These are phyloP conservation scores for Allobates femoralis DNA, from an alignment of 2,797 vertebrate genomes.

Conservation along the genomic window DNA sequence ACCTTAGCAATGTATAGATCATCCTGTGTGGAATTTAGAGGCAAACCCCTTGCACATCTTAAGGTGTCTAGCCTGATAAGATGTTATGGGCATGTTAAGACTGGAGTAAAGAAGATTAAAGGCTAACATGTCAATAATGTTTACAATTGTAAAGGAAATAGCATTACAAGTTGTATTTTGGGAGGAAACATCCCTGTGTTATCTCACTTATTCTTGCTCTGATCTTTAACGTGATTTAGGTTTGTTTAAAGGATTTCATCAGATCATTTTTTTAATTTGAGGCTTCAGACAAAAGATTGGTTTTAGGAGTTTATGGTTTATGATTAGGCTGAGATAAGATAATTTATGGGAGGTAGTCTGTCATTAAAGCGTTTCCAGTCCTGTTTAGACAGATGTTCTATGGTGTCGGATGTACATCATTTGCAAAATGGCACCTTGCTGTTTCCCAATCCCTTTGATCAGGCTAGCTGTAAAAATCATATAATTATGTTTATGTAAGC, in stretches of 20 bases:
- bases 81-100: constrained; percentile 45
- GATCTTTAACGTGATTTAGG: constrained; percentile 17
- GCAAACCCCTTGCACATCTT: neutral
- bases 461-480: neutral
- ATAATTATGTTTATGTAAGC: constrained; percentile 26
- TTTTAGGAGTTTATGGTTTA: constrained; percentile 27
- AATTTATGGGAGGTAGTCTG: constrained; percentile 21
- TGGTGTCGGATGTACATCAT: neutral
- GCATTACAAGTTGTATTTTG: constrained; percentile 46
- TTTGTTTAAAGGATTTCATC: constrained; percentile 50
- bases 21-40: constrained; percentile 19
- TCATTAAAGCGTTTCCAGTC: constrained; percentile 45
- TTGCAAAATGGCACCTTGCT: constrained; percentile 45
- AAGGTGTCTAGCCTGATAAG: constrained; percentile 47
- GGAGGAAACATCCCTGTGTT: constrained; percentile 24
- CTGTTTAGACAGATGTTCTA: constrained; percentile 55
- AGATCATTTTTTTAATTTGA: constrained; percentile 44
- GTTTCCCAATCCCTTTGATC: constrained; percentile 51
- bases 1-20: constrained; percentile 1
- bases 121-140: constrained; percentile 45
- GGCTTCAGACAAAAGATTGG: constrained; percentile 40
- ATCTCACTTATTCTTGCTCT: neutral
- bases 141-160: constrained; percentile 46
- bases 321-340: no score
- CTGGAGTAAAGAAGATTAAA: constrained; percentile 52